Evolutionary conservation across 2,888 invertebrate genomes (phyloP).

Genomic region (Dendrolimus houi): DNA sequence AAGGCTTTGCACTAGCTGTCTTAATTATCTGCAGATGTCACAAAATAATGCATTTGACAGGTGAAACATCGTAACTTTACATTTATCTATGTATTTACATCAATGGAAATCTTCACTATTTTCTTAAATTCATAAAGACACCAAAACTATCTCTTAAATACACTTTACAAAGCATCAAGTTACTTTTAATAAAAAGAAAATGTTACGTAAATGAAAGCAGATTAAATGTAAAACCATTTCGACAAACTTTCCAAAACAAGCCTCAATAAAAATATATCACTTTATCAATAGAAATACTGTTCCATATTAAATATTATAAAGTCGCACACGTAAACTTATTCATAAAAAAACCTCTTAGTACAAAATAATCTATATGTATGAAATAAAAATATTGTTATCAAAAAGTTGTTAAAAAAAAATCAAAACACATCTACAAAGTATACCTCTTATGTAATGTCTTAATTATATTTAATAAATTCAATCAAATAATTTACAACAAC

Average conservation of each 20-base stretch:
- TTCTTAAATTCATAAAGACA: conserved; percentile 49
- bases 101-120: conserved; percentile 36
- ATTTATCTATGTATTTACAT: conserved; percentile 43
- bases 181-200: conserved; percentile 8
- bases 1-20: conserved; percentile 5
- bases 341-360: conserved; percentile 24
- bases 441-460: conserved; percentile 45
- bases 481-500: conserved; percentile 70
- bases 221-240: conserved; percentile 20
- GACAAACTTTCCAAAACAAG: conserved; percentile 28
- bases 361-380: conserved; percentile 29
- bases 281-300: conserved; percentile 48
- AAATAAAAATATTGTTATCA: conserved; percentile 29
- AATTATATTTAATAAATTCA: conserved; percentile 59
- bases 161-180: conserved; percentile 24
- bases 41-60: conserved; percentile 15
- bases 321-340: conserved; percentile 41
- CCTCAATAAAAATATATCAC: conserved; percentile 62
- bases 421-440: conserved; percentile 53
- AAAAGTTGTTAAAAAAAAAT: conserved; percentile 45
- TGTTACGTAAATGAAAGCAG: conserved; percentile 9
- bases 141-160: conserved; percentile 35
- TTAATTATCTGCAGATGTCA: conserved; percentile 22
- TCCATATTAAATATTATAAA: conserved; percentile 34
- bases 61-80: conserved; percentile 35